Percentiles rank a stretch among this genome's conserved stretches.
Conservation (phyloP, 2,797 vertebrate species). For the Neosilurus mollespiculum region DNA sequence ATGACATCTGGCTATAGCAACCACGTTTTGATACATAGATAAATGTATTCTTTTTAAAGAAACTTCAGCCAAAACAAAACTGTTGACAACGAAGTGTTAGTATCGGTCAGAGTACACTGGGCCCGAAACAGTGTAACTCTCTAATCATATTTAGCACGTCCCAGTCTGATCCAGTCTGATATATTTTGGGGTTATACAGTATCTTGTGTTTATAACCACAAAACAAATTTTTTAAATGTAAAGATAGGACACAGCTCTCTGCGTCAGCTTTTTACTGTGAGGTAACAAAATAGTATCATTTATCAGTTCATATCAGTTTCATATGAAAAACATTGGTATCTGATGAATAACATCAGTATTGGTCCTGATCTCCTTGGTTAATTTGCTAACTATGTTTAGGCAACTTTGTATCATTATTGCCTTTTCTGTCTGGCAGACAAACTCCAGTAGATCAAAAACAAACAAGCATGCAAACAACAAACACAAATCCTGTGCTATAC, state of each 20-base stretch:
- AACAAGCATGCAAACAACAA: background rate
- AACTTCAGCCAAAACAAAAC: background rate
- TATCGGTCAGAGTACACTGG: background rate
- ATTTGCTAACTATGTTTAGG: background rate
- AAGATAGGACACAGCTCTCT: background rate
- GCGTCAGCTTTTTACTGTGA: background rate
- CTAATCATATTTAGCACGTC: background rate
- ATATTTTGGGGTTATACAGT: background rate
- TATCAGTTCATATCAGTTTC: background rate
- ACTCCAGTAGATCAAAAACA: background rate
- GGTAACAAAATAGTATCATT: background rate
- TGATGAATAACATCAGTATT: background rate
- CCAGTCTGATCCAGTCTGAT: background rate
- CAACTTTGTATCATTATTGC: no score
- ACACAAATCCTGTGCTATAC: background rate
- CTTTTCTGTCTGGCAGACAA: background rate
- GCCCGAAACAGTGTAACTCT: background rate
- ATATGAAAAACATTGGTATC: background rate
- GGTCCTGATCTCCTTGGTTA: background rate
- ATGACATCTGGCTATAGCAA: slow-evolving; percentile 10
- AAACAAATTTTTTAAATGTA: background rate
- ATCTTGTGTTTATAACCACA: background rate
- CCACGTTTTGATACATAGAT: background rate
- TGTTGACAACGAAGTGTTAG: background rate
- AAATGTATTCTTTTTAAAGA: background rate